A percentile compares a stretch with the other conserved stretches of the same genome.
Conservation (phyloP, 2,113 vertebrate species). For the Capra hircus region DNA sequence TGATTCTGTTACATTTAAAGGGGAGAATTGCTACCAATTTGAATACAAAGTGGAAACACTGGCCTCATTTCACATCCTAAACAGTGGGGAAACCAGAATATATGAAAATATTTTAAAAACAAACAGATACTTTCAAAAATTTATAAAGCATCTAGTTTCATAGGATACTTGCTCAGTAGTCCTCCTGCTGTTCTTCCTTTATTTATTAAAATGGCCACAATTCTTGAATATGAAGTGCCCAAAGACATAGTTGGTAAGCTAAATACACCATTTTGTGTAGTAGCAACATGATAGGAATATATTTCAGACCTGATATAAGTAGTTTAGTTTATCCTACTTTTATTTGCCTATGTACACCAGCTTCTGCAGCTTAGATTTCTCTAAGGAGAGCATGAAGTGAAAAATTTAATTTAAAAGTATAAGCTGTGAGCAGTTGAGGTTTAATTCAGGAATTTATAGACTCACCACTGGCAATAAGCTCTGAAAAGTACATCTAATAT, state of each 20-base stretch:
- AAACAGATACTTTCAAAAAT: not conserved
- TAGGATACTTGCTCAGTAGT: not conserved
- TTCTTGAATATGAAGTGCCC: not conserved
- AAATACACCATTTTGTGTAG: not conserved
- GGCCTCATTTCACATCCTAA: not conserved
- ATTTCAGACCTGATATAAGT: not conserved
- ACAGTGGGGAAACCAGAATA: not conserved
- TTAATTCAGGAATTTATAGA: slow-evolving; percentile 69
- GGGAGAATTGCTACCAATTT: not conserved
- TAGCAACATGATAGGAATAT: not conserved
- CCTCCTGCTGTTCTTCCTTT: not conserved
- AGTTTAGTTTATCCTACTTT: slow-evolving; percentile 36
- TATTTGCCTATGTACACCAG: not conserved
- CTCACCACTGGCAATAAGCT: slow-evolving; percentile 47
- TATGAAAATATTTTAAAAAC: not conserved
- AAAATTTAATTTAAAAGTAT: slow-evolving; percentile 65
- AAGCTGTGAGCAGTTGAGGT: slow-evolving; percentile 51
- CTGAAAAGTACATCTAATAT: slow-evolving; percentile 25
- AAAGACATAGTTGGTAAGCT: not conserved
- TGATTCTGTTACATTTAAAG: not conserved
- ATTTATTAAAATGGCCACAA: not conserved
- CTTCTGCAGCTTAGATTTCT: slow-evolving; percentile 26
- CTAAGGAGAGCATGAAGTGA: slow-evolving; percentile 40
- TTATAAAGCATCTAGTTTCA: not conserved
- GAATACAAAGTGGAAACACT: not conserved